Evolutionary conservation across 2,113 vertebrate species (phyloP).

Genomic region (Reinhardtius hippoglossoides): DNA sequence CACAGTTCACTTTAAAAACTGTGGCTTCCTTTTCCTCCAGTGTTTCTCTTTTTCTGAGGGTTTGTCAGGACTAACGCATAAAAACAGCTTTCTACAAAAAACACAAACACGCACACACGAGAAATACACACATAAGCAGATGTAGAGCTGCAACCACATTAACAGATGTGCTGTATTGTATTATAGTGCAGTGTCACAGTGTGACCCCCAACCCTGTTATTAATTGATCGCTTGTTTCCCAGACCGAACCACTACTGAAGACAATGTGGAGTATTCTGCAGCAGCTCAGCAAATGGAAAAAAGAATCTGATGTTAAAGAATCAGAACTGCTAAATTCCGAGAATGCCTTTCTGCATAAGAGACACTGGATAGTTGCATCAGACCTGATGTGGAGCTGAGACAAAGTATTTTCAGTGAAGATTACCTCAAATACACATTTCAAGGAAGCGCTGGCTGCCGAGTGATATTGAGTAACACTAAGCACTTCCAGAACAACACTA

Average conservation of each 20-base stretch:
- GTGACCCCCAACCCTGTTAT: constrained; percentile 57
- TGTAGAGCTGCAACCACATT: not conserved
- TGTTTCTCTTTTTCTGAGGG: not conserved
- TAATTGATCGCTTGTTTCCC: constrained; percentile 70
- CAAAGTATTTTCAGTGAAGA: constrained; percentile 1
- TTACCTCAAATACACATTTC: constrained; percentile 19
- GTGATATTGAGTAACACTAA: constrained; percentile 45
- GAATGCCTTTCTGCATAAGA: constrained; percentile 3
- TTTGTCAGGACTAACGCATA: constrained; percentile 7
- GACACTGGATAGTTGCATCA: not conserved
- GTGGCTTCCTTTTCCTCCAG: constrained; percentile 5
- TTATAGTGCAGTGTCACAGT: constrained; percentile 49
- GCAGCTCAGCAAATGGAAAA: constrained; percentile 32
- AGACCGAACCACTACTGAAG: constrained; percentile 45
- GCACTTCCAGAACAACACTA: constrained; percentile 46
- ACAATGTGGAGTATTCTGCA: constrained; percentile 11
- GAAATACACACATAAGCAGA: constrained; percentile 1
- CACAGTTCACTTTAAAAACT: not conserved
- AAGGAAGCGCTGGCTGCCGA: constrained; percentile 40
- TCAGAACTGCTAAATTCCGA: not conserved
- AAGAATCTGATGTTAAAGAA: not conserved
- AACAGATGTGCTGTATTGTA: constrained; percentile 56
- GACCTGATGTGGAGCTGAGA: constrained; percentile 8
- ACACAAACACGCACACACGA: not conserved
- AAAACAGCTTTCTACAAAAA: constrained; percentile 6